Conservation (phyloP, 1,140 invertebrate species). For the Caligus rogercresseyi region DNA sequence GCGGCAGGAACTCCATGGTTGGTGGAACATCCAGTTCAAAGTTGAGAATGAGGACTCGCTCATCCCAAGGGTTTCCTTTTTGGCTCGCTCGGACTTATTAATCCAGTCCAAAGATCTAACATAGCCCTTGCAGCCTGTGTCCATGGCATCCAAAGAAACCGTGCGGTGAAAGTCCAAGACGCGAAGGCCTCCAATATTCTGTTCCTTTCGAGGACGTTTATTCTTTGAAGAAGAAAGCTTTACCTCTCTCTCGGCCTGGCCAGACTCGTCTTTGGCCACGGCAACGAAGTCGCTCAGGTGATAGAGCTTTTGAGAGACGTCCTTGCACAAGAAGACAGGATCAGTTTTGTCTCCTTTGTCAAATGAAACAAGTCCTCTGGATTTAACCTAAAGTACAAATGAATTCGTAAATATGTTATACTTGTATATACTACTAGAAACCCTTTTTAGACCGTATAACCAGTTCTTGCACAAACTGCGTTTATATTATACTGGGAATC, state of each 20-base stretch:
- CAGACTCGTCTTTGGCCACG: background rate
- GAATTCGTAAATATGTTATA: no score
- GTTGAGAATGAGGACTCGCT: conserved; percentile 6
- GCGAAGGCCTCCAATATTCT: background rate
- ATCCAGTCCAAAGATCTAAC: conserved; percentile 5
- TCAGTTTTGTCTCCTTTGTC: background rate
- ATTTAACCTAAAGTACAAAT: background rate
- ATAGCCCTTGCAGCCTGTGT: conserved; percentile 11
- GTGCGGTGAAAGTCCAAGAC: conserved; percentile 7
- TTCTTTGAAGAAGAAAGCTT: background rate
- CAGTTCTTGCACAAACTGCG: no score
- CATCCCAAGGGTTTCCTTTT: conserved; percentile 1
- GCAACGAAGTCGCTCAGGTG: background rate
- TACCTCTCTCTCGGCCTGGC: background rate
- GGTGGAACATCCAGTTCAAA: conserved; percentile 14
- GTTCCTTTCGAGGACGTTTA: background rate
- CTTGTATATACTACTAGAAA: no score
- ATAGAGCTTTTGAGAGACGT: conserved; percentile 7
- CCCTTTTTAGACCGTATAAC: no score
- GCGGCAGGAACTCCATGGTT: conserved; percentile 5
- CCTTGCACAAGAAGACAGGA: conserved; percentile 7
- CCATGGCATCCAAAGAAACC: conserved; percentile 12
- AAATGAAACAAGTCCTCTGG: background rate
- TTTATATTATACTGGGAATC: no score
- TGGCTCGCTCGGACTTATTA: background rate